These are phyloP conservation scores for Drosophila kohkoa DNA, from an alignment of 1,140 invertebrate genomes.

Conservation along the genomic window DNA sequence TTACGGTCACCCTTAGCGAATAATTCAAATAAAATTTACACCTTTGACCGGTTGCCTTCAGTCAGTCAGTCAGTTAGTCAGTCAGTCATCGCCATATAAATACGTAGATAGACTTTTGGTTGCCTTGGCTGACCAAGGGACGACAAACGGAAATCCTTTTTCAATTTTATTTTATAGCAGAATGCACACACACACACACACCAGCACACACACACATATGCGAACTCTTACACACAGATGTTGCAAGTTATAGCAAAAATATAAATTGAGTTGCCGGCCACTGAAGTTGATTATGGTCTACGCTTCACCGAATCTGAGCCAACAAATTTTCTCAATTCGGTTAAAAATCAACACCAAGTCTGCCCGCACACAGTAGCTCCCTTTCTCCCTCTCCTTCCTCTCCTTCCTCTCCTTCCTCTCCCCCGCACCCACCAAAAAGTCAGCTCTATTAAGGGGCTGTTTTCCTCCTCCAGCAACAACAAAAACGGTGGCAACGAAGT, in stretches of 20 bases:
- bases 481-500: slow-evolving; percentile 16
- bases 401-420: neutral
- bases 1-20: slow-evolving; percentile 65
- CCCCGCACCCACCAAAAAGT: slow-evolving; percentile 16
- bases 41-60: slow-evolving; percentile 48
- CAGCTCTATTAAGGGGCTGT: slow-evolving; percentile 13
- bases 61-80: slow-evolving; percentile 4
- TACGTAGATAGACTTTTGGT: slow-evolving; percentile 55
- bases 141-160: slow-evolving; percentile 79
- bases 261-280: slow-evolving; percentile 81
- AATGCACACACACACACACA: slow-evolving; percentile 29
- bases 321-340: slow-evolving; percentile 81
- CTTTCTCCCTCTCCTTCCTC: neutral
- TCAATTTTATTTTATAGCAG: slow-evolving; percentile 74
- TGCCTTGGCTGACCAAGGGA: slow-evolving; percentile 63
- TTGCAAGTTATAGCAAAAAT: slow-evolving; percentile 70
- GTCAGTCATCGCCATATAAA: slow-evolving; percentile 31
- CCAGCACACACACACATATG: slow-evolving; percentile 27
- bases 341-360: slow-evolving; percentile 77
- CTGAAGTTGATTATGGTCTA: slow-evolving; percentile 81
- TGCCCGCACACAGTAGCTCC: slow-evolving; percentile 3
- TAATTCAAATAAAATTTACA: slow-evolving; percentile 83
- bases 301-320: slow-evolving; percentile 77
- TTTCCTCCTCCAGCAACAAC: neutral
- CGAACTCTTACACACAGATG: slow-evolving; percentile 43